These are phyloP conservation scores for Anser cygnoides DNA, from an alignment of 2,113 vertebrate species.

Conservation along the genomic window DNA sequence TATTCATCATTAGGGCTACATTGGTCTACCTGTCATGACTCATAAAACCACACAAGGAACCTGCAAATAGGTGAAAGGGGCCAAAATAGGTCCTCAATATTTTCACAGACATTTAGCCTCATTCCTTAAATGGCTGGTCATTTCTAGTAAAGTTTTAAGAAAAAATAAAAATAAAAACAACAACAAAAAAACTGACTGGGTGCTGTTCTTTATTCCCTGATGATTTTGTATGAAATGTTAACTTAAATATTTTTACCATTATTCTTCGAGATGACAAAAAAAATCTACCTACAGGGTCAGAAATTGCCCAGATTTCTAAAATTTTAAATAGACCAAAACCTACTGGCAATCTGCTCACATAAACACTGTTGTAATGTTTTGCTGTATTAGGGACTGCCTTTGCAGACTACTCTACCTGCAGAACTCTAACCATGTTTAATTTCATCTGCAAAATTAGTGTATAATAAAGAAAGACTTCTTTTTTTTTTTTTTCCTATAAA, in stretches of 20 bases:
- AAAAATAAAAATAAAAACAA: too few relatives aligned
- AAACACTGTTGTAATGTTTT: not conserved
- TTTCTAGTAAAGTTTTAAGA: not conserved
- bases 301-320: not conserved
- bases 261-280: not conserved
- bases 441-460: not conserved
- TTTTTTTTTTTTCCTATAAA: not conserved
- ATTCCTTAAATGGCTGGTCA: not conserved
- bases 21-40: not conserved
- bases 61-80: not conserved
- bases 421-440: not conserved
- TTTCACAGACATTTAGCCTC: not conserved
- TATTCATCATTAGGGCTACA: not conserved
- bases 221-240: not conserved
- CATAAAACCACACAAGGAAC: not conserved
- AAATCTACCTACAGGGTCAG: not conserved
- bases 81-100: not conserved
- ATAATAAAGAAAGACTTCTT: not conserved
- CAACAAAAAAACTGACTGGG: not conserved
- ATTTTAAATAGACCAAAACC: not conserved
- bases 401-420: not conserved
- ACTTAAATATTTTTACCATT: not conserved
- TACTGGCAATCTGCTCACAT: not conserved
- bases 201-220: not conserved
- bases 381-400: not conserved